These are phyloP conservation scores for Drusus annulatus DNA, from an alignment of 1,140 invertebrate genomes.

Conservation along the genomic window DNA sequence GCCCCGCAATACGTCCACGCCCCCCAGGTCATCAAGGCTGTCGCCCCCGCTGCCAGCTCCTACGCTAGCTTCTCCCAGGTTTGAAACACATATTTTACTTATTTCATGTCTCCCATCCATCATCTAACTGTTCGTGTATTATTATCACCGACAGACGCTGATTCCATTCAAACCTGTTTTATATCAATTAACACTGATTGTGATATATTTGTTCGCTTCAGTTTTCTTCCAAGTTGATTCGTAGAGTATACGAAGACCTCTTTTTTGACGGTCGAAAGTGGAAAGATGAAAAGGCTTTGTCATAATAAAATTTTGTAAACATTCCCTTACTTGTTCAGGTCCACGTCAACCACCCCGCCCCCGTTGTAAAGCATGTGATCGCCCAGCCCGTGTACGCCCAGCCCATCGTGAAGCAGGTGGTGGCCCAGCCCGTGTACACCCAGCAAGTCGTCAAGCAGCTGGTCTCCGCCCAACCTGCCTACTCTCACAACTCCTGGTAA, in stretches of 20 bases:
- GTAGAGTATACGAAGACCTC: no score
- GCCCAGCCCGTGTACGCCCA: constrained; percentile 61
- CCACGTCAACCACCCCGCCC: constrained; percentile 62
- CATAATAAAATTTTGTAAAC: background rate
- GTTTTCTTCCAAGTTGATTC: no score
- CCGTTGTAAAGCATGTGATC: constrained; percentile 52
- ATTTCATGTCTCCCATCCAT: no score
- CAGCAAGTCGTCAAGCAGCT: constrained; percentile 60
- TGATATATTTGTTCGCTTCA: no score
- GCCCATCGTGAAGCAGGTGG: constrained; percentile 62
- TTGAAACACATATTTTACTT: background rate
- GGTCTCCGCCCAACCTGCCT: constrained; percentile 40
- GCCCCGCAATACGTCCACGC: constrained; percentile 37
- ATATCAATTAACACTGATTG: no score
- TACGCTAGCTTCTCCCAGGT: constrained; percentile 66
- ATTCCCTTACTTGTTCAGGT: constrained; percentile 55
- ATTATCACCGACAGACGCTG: no score
- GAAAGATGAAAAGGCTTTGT: no score
- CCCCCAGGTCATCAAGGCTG: constrained; percentile 48
- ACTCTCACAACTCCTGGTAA: constrained; percentile 60
- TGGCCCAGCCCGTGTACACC: constrained; percentile 42
- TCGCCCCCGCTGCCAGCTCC: constrained; percentile 62
- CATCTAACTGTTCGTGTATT: no score
- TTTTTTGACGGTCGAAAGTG: no score
- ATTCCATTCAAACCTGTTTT: no score